These are phyloP conservation scores for Beaufortia kweichowensis DNA, from an alignment of 2,113 vertebrate genomes.

Conservation along the genomic window DNA sequence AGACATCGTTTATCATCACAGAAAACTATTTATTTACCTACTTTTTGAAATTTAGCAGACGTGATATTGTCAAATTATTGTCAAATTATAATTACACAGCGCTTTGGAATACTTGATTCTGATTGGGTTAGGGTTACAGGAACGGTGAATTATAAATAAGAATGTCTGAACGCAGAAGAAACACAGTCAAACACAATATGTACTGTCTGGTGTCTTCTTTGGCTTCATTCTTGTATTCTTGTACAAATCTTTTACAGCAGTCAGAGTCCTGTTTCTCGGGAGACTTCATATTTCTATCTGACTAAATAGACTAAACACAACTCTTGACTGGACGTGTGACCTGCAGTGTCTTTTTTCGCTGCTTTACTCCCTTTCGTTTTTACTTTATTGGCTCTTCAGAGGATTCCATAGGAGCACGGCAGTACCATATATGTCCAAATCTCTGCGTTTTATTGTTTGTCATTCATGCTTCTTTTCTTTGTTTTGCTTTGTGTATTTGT, in stretches of 20 bases:
- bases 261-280: conserved; percentile 62
- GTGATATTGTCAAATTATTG: too few relatives aligned
- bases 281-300: conserved; percentile 73
- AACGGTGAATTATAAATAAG: conserved; percentile 57
- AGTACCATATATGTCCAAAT: conserved; percentile 60
- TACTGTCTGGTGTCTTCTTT: conserved; percentile 63
- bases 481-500: conserved; percentile 8
- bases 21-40: too few relatives aligned
- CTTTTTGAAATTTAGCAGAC: too few relatives aligned
- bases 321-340: conserved; percentile 61
- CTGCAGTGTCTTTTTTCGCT: conserved; percentile 58
- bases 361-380: conserved; percentile 52
- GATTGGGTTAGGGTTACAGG: too few relatives aligned
- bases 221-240: conserved; percentile 65
- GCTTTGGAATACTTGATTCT: too few relatives aligned
- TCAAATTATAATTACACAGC: too few relatives aligned
- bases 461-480: conserved; percentile 2
- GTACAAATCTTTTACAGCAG: conserved; percentile 48
- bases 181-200: conserved; percentile 62
- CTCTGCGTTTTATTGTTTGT: conserved; percentile 52
- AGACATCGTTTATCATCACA: too few relatives aligned
- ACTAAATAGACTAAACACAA: conserved; percentile 78
- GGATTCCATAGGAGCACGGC: conserved; percentile 53
- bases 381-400: conserved; percentile 59
- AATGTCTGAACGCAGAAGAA: conserved; percentile 66